A percentile compares a stretch with the other conserved stretches of the same genome.
Evolutionary conservation across 2,888 invertebrate species (phyloP).

Genomic region (Drosophila mercatorum): DNA sequence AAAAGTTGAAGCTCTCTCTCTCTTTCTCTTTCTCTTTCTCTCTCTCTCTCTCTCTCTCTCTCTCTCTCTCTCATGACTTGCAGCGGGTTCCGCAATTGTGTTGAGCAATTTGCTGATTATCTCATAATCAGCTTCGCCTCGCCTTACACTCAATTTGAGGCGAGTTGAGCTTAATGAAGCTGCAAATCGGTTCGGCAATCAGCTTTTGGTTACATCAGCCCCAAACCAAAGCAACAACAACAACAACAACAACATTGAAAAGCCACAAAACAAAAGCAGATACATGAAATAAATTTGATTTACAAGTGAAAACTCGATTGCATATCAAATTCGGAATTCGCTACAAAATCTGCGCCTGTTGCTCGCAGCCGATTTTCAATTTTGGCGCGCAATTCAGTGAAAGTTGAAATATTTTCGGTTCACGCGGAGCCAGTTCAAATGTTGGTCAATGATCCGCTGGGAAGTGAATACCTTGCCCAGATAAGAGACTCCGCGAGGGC

Average conservation of each 20-base stretch:
- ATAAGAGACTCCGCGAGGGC: background rate
- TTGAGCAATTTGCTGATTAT: constrained; percentile 71
- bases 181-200: constrained; percentile 59
- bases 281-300: constrained; percentile 58
- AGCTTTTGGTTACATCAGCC: constrained; percentile 64
- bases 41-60: constrained; percentile 20
- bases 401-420: constrained; percentile 49
- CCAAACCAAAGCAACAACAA: constrained; percentile 13
- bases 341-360: constrained; percentile 37
- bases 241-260: constrained; percentile 16
- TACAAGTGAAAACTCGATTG: constrained; percentile 45
- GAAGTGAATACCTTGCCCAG: constrained; percentile 6
- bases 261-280: constrained; percentile 25
- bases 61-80: constrained; percentile 18
- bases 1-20: constrained; percentile 13
- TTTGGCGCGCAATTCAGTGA: constrained; percentile 69
- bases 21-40: constrained; percentile 21
- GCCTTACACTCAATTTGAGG: constrained; percentile 53
- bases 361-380: constrained; percentile 29
- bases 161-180: constrained; percentile 65
- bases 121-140: constrained; percentile 71
- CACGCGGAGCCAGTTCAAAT: constrained; percentile 27
- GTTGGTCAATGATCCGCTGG: constrained; percentile 53
- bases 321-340: constrained; percentile 63
- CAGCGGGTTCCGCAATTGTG: constrained; percentile 46